Percentiles rank a stretch among this genome's conserved stretches.
phyloP scores from a whole-genome alignment of 2,888 invertebrate species.

The Oxycera nigricornis region DNA sequence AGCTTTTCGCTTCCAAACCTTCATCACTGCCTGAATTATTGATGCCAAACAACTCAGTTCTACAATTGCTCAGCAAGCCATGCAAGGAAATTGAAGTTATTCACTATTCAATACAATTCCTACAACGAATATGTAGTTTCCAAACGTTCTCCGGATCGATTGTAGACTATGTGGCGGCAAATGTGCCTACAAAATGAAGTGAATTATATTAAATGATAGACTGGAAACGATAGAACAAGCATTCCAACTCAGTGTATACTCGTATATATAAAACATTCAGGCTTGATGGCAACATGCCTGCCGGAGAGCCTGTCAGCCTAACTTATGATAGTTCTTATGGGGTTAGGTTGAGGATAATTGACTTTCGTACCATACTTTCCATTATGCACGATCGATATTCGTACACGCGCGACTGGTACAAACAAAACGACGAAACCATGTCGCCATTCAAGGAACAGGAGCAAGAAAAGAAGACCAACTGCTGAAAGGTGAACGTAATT shows the following conservation, averaged over 20 bases:
- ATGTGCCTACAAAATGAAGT: conserved; percentile 2
- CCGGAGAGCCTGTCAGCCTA: background rate
- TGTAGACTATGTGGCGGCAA: conserved; percentile 36
- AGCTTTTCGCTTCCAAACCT: no score
- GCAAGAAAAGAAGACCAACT: background rate
- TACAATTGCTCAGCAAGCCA: no score
- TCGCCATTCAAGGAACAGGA: background rate
- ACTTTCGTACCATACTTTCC: background rate
- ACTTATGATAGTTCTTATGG: background rate
- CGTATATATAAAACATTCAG: background rate
- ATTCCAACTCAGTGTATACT: background rate
- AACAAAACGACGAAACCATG: background rate
- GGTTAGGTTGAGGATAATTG: background rate
- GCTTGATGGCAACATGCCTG: background rate
- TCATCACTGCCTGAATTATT: no score
- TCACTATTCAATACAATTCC: no score
- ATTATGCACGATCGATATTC: background rate
- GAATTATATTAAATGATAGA: background rate
- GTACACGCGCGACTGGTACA: background rate
- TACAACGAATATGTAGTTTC: background rate
- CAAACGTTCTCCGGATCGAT: conserved; percentile 25
- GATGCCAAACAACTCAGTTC: no score
- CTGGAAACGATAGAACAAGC: background rate
- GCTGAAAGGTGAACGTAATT: background rate
- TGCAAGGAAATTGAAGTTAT: no score